Evolutionary conservation across 1,140 invertebrate species (phyloP).

Genomic region (Drosophila teissieri): DNA sequence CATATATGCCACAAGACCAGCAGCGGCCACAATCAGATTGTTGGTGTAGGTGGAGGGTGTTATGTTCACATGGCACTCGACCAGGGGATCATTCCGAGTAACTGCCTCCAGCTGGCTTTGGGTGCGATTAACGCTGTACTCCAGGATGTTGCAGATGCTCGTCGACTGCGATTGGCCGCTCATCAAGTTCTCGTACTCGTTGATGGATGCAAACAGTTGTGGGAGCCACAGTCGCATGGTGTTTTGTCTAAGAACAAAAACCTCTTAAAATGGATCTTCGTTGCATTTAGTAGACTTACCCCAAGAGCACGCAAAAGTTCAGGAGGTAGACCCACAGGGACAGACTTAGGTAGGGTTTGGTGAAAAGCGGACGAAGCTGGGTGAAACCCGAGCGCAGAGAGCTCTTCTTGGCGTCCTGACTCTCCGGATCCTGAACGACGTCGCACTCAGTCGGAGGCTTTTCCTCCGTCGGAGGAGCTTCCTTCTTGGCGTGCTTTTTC

Average conservation of each 20-base stretch:
- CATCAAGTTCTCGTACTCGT: constrained; percentile 63
- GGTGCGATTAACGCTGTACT: constrained; percentile 68
- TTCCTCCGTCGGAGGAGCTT: neutral
- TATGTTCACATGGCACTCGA: constrained; percentile 60
- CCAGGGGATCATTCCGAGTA: neutral
- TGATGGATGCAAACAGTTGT: constrained; percentile 86
- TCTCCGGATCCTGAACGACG: constrained; percentile 19
- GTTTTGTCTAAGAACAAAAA: constrained; percentile 44
- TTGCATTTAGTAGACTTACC: constrained; percentile 39
- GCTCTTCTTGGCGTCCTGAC: constrained; percentile 11
- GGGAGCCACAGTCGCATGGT: constrained; percentile 85
- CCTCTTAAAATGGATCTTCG: too few relatives aligned
- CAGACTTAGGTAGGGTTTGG: constrained; percentile 65
- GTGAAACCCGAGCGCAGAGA: constrained; percentile 38
- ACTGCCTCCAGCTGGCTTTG: constrained; percentile 31
- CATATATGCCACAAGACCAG: constrained; percentile 85
- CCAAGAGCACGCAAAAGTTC: constrained; percentile 73
- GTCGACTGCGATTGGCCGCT: constrained; percentile 4
- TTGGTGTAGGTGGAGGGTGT: constrained; percentile 85
- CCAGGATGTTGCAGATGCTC: constrained; percentile 64
- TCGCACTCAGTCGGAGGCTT: constrained; percentile 12
- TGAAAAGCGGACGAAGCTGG: constrained; percentile 66
- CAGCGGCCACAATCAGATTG: constrained; percentile 85
- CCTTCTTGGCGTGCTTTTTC: constrained; percentile 2
- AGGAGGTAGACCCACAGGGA: constrained; percentile 71